These are phyloP conservation scores for Hydriomena furcata DNA, from an alignment of 2,888 invertebrate genomes.

Conservation along the genomic window DNA sequence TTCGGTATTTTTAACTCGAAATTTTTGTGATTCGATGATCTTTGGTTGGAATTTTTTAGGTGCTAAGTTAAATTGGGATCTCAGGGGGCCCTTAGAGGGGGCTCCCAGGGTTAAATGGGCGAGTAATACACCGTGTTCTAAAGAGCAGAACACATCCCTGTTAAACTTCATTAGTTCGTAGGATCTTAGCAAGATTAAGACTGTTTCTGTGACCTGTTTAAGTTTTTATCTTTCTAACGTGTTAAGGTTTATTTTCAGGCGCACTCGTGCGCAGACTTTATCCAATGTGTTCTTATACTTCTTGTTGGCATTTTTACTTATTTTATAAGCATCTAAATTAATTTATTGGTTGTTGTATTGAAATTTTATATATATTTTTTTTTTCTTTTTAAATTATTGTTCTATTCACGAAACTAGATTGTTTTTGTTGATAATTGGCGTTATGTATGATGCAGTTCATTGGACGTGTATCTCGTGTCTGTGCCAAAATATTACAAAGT, in stretches of 20 bases:
- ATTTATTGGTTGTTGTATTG: slow-evolving; percentile 83
- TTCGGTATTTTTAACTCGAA: slow-evolving; percentile 65
- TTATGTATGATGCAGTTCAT: slow-evolving; percentile 74
- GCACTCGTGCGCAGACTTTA: slow-evolving; percentile 57
- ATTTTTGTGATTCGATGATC: slow-evolving; percentile 74
- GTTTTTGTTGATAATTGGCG: slow-evolving; percentile 71
- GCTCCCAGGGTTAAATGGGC: slow-evolving; percentile 59
- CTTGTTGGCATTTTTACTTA: slow-evolving; percentile 84
- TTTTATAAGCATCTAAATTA: slow-evolving; percentile 83
- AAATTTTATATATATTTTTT: slow-evolving; percentile 77
- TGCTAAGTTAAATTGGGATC: slow-evolving; percentile 73
- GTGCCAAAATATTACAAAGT: slow-evolving; percentile 63
- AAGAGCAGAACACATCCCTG: slow-evolving; percentile 83
- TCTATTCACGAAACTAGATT: slow-evolving; percentile 61
- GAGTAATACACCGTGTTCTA: slow-evolving; percentile 77
- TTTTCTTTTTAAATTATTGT: slow-evolving; percentile 79
- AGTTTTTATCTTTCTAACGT: slow-evolving; percentile 78
- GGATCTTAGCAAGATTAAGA: slow-evolving; percentile 83
- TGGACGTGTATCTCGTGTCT: slow-evolving; percentile 49
- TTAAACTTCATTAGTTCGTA: slow-evolving; percentile 76
- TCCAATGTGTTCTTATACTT: slow-evolving; percentile 81
- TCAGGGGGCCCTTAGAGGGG: slow-evolving; percentile 48
- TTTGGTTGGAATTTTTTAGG: slow-evolving; percentile 61
- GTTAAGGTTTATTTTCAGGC: slow-evolving; percentile 64
- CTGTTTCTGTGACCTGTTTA: slow-evolving; percentile 85